phyloP scores from a whole-genome alignment of 2,888 invertebrate genomes.

The Nowickia ferox region DNA sequence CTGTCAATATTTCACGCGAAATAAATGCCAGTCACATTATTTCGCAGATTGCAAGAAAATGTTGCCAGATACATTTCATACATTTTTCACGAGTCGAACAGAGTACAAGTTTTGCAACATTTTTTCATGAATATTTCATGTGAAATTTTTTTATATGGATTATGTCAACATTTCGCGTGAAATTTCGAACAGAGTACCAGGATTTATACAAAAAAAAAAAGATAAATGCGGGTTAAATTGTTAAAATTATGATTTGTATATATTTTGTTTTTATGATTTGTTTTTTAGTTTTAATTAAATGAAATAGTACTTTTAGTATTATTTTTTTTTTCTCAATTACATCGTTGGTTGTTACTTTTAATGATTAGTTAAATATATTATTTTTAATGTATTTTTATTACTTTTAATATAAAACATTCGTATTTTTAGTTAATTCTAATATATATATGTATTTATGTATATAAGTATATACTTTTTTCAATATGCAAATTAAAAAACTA shows the following conservation, averaged over 20 bases:
- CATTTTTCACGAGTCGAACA: no score
- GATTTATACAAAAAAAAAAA: not conserved
- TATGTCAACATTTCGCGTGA: no score
- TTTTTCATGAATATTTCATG: no score
- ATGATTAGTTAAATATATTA: slow-evolving; percentile 48
- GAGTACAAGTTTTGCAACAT: no score
- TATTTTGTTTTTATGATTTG: slow-evolving; percentile 56
- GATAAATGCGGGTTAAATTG: slow-evolving; percentile 23
- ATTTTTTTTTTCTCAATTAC: slow-evolving; percentile 62
- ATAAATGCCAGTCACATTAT: no score
- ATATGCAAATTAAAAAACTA: slow-evolving; percentile 63
- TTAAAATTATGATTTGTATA: slow-evolving; percentile 68
- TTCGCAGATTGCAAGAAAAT: no score
- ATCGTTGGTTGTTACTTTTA: slow-evolving; percentile 69
- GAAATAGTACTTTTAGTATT: slow-evolving; percentile 65
- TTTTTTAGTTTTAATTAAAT: slow-evolving; percentile 57
- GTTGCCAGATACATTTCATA: no score
- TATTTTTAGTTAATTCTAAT: slow-evolving; percentile 52
- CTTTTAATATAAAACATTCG: slow-evolving; percentile 62
- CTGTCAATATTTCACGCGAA: no score
- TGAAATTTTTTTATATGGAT: no score
- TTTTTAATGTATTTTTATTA: slow-evolving; percentile 15
- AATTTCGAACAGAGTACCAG: no score
- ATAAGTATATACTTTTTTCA: not conserved
- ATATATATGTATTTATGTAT: not conserved